Base-by-base conservation (phyloP, 2,888 invertebrate genomes). In the Conops quadrifasciatus region DNA sequence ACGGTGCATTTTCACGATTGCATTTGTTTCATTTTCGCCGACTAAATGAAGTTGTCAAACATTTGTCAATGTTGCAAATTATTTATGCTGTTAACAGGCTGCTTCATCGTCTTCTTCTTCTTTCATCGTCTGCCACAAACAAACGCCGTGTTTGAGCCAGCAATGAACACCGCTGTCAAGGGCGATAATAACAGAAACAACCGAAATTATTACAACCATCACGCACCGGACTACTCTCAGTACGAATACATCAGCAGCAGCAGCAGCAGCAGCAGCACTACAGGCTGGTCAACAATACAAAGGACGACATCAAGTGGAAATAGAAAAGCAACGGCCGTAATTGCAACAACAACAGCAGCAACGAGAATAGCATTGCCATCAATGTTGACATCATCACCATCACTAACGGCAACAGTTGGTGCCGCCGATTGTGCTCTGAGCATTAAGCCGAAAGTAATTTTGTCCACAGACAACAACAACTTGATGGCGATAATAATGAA, bases 1-100 rank as follows among this genome's bases (percentile, higher is more conserved):
- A 43, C 28, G 66, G 65, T 60, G 64, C 47, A 60, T 45, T 49
- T 47, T 21, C n/a, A 43, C 56, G 56, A 28, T 66, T 56, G 15
- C 73, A n/a, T n/a, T n/a, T 74, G 53, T n/a, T 21, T 71, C 69
- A 67, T 68, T 75, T 56, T 43, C 26, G 7, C 9, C 76, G 73
- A 72, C 81, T 85, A 85, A 85, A 85, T 85, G 85, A 85, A 85
- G 85, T 84, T 84, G 85, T 83, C 84, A 84, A 82, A 83, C 84
- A 83, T 80, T 82, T 83, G 82, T 81, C 84, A 81, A 81, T 81
- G 82, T 82, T 80, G 81, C 82, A 84, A 85, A 82, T 81, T 84
- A 82, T 81, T 84, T 84, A 85, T 85, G 85, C 85, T 85, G 84
- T 79, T 84, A 84, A 85, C 85, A 82, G 85, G 83, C 78, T 80